Conservation (phyloP, 2,113 vertebrate species). For the Ceyx margarethae region DNA sequence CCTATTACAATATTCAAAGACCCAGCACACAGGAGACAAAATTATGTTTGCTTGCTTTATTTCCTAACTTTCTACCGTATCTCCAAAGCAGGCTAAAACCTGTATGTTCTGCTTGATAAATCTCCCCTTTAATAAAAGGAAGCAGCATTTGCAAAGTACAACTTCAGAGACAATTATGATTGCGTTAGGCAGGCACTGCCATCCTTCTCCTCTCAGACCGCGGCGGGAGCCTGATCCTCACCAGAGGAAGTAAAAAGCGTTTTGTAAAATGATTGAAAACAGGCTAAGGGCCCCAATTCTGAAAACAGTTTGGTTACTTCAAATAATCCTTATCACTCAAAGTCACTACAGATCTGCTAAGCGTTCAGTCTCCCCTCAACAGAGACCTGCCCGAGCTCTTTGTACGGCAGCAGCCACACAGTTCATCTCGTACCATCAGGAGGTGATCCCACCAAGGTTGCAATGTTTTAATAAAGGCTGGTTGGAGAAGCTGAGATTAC, state of each 20-base stretch:
- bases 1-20: constrained; percentile 68
- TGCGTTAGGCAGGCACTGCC: constrained; percentile 20
- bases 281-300: neutral
- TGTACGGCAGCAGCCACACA: neutral
- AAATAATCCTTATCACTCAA: constrained; percentile 54
- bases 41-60: constrained; percentile 47
- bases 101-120: constrained; percentile 43
- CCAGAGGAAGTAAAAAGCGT: constrained; percentile 1
- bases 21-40: constrained; percentile 30
- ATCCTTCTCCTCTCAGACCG: constrained; percentile 32
- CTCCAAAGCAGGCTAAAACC: constrained; percentile 32
- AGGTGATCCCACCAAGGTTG: constrained; percentile 59
- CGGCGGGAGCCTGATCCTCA: neutral
- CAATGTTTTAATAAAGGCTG: constrained; percentile 58
- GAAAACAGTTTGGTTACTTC: constrained; percentile 25
- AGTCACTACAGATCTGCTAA: constrained; percentile 38
- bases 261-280: constrained; percentile 32
- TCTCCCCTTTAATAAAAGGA: constrained; percentile 59
- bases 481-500: constrained; percentile 29
- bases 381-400: neutral
- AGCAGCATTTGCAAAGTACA: constrained; percentile 44
- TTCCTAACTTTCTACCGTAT: constrained; percentile 37
- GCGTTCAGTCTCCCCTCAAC: constrained; percentile 33
- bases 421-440: constrained; percentile 56
- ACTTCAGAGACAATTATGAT: constrained; percentile 45